phyloP scores from a whole-genome alignment of 1,140 invertebrate species.

The Ylistrum balloti region DNA sequence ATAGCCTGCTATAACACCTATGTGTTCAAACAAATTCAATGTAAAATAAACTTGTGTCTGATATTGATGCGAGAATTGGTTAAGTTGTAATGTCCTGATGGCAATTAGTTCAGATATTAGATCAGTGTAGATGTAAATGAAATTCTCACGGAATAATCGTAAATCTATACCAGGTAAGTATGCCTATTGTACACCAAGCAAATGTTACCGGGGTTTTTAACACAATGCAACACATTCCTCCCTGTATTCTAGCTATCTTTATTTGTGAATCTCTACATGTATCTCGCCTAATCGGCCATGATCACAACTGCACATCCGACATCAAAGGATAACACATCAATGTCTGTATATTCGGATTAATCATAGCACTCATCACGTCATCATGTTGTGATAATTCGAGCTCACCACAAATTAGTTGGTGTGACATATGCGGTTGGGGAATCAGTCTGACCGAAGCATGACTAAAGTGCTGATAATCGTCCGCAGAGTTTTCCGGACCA shows the following conservation, averaged over 20 bases:
- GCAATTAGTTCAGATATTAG: too few species aligned
- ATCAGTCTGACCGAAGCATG: constrained; percentile 25
- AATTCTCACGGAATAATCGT: not conserved
- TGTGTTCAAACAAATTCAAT: constrained; percentile 17
- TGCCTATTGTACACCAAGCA: not conserved
- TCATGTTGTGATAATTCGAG: not conserved
- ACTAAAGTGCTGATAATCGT: constrained; percentile 34
- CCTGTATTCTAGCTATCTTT: not conserved
- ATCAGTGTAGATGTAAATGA: not conserved
- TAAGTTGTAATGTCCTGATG: too few species aligned
- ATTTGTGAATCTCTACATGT: constrained; percentile 16
- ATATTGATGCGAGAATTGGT: too few species aligned
- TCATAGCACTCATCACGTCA: constrained; percentile 37
- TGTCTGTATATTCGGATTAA: constrained; percentile 22
- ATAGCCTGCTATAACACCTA: not conserved
- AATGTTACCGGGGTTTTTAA: not conserved
- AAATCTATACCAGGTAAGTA: not conserved
- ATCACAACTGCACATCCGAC: constrained; percentile 26
- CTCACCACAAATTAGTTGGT: not conserved
- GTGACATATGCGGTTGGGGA: constrained; percentile 12
- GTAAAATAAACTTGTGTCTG: not conserved
- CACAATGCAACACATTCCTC: constrained; percentile 10
- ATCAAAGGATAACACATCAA: not conserved
- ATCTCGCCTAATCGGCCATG: not conserved
- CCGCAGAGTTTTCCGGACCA: constrained; percentile 17